Conservation (phyloP, 2,888 invertebrate species). For the Aphodius sticticus region DNA sequence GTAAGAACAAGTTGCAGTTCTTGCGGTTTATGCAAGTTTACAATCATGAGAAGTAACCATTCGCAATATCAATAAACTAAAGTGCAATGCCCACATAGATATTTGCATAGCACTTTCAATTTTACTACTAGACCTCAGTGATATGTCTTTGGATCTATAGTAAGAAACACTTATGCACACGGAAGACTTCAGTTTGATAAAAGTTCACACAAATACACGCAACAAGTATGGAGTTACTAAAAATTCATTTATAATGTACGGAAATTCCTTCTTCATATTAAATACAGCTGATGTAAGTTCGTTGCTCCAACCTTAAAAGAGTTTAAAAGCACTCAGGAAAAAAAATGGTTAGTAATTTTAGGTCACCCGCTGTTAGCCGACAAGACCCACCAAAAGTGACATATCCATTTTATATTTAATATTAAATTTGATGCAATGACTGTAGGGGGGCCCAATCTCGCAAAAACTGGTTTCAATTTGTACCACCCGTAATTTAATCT, state of each 20-base stretch:
- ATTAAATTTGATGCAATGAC: background rate
- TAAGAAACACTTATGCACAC: background rate
- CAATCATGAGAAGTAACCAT: background rate
- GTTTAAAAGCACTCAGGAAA: background rate
- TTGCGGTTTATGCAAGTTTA: too few species aligned
- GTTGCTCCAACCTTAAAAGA: background rate
- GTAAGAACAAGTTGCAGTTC: too few species aligned
- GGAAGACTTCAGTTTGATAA: too few species aligned
- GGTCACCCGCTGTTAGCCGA: background rate
- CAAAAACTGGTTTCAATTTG: background rate
- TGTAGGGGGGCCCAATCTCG: background rate
- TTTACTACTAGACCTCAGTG: background rate
- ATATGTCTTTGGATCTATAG: background rate
- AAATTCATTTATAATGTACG: background rate
- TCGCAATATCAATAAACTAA: background rate
- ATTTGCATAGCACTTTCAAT: background rate
- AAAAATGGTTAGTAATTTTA: background rate
- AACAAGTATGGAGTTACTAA: background rate
- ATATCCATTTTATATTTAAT: background rate
- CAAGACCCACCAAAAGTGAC: background rate
- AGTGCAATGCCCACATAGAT: background rate
- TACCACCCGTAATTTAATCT: background rate
- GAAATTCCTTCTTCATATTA: background rate
- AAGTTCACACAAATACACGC: too few species aligned
- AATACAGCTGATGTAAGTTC: background rate